Conservation (phyloP, 2,888 invertebrate species). For the Cordylochernes scorpioides region DNA sequence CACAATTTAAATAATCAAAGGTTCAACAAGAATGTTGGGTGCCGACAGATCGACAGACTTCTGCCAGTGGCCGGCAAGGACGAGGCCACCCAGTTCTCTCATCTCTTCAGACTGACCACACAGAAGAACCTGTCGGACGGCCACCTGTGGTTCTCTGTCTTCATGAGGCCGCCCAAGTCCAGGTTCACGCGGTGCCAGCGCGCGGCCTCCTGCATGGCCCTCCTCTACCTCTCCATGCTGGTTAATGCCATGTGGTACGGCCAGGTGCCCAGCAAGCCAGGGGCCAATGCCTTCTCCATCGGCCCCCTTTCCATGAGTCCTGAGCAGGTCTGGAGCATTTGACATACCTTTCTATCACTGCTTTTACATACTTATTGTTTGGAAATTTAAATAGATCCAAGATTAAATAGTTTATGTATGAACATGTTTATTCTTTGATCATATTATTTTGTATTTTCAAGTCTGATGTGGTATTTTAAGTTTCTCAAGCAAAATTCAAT, state of each 20-base stretch:
- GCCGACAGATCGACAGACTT: slow-evolving; percentile 27
- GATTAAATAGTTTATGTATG: no score
- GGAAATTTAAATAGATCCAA: no score
- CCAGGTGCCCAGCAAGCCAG: slow-evolving; percentile 15
- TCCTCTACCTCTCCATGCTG: slow-evolving; percentile 27
- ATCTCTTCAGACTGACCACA: slow-evolving; percentile 23
- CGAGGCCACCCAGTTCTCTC: slow-evolving; percentile 24
- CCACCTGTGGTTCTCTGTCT: slow-evolving; percentile 29
- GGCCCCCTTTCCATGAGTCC: slow-evolving; percentile 26
- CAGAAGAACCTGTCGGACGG: slow-evolving; percentile 25
- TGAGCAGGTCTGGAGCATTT: slow-evolving; percentile 22
- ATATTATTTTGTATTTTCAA: not conserved
- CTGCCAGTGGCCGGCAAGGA: slow-evolving; percentile 25
- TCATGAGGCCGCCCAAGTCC: slow-evolving; percentile 25
- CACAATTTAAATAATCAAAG: no score
- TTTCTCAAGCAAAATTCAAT: no score
- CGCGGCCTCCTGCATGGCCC: slow-evolving; percentile 25
- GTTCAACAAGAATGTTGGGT: no score
- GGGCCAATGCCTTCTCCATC: slow-evolving; percentile 19
- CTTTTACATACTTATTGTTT: no score
- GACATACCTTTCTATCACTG: not conserved
- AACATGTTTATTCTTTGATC: no score
- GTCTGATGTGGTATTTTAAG: no score
- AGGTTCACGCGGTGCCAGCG: slow-evolving; percentile 26
- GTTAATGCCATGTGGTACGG: slow-evolving; percentile 29